phyloP scores from a whole-genome alignment of 92 coral and sea anemone genomes.

The Montipora capitata region DNA sequence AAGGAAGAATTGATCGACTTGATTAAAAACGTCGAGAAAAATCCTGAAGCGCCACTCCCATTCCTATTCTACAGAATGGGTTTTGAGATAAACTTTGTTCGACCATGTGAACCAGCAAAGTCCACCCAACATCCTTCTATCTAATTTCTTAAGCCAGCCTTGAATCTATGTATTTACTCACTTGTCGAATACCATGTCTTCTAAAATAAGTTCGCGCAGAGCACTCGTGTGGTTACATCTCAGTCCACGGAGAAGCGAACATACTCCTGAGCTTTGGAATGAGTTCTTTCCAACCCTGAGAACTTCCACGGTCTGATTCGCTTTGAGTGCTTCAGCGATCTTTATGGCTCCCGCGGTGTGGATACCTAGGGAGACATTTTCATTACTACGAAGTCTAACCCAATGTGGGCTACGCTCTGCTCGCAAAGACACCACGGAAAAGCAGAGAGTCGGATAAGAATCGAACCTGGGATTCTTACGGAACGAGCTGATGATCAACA shows the following conservation, averaged over 20 bases:
- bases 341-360: slow-evolving; percentile 62
- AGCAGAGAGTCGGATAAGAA: no score
- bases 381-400: no score
- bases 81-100: no score
- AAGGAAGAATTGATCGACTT: not conserved
- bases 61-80: no score
- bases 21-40: no score
- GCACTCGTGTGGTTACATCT: slow-evolving; percentile 52
- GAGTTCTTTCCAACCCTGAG: slow-evolving; percentile 86
- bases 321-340: slow-evolving; percentile 74
- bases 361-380: slow-evolving; percentile 24
- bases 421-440: no score
- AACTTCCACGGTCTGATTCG: slow-evolving; percentile 74
- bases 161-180: not conserved
- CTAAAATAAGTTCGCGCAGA: slow-evolving; percentile 74
- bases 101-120: no score
- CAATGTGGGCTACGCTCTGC: no score
- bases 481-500: no score
- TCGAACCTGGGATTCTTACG: no score
- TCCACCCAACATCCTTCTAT: no score
- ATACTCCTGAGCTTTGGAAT: slow-evolving; percentile 78
- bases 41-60: not conserved
- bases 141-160: not conserved
- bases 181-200: slow-evolving; percentile 77
- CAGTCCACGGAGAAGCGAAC: slow-evolving; percentile 69